These are phyloP conservation scores for Ormyrus thymus DNA, from an alignment of 2,888 invertebrate species.

Conservation along the genomic window DNA sequence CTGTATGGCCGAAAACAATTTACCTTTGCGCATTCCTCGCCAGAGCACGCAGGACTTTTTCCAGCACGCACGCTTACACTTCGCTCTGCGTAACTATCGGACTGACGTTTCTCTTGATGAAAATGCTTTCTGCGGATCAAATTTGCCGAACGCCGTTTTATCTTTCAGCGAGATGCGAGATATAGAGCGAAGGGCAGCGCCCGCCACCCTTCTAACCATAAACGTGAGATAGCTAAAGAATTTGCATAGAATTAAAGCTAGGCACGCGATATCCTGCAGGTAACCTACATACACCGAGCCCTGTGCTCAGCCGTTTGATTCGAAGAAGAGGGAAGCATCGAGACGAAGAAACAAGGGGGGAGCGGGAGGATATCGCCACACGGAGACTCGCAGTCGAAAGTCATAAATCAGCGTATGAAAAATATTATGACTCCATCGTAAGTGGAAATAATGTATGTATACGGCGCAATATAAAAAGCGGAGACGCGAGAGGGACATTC, in stretches of 20 bases:
- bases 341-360: background rate
- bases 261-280: no score
- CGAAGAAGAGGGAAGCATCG: background rate
- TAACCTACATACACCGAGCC: no score
- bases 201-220: no score
- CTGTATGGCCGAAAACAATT: constrained; percentile 48
- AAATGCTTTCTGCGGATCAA: constrained; percentile 48
- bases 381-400: constrained; percentile 29
- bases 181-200: no score
- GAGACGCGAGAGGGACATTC: constrained; percentile 45
- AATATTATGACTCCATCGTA: constrained; percentile 67
- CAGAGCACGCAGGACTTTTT: background rate
- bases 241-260: no score
- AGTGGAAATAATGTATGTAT: constrained; percentile 64
- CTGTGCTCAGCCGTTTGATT: constrained; percentile 16
- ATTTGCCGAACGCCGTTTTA: constrained; percentile 40
- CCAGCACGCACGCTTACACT: background rate
- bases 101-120: constrained; percentile 22
- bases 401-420: constrained; percentile 61
- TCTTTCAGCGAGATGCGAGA: background rate
- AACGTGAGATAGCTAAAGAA: no score
- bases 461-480: constrained; percentile 64
- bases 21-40: background rate
- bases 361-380: constrained; percentile 36
- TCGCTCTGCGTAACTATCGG: background rate